Conservation (phyloP, 2,113 vertebrate species). For the Vombatus ursinus region DNA sequence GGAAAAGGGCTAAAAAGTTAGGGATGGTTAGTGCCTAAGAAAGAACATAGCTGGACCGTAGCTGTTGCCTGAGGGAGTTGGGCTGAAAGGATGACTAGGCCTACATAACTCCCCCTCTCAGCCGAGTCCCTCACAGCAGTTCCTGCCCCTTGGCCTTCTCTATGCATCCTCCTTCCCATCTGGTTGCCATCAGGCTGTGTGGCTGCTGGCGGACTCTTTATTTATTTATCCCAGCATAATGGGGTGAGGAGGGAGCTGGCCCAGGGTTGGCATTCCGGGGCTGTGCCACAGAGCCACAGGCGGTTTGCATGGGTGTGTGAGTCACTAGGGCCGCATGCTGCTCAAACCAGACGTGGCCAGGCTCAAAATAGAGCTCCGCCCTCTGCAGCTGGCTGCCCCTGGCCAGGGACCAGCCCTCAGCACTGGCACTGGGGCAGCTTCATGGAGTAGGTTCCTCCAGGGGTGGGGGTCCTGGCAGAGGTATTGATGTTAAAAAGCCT, state of each 20-base stretch:
- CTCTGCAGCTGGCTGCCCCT: slow-evolving; percentile 72
- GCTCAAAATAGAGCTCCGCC: slow-evolving; percentile 80
- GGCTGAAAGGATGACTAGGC: slow-evolving; percentile 13
- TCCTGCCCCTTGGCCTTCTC: slow-evolving; percentile 32
- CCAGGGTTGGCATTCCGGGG: slow-evolving; percentile 70
- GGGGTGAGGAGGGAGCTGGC: slow-evolving; percentile 80
- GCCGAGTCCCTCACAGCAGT: slow-evolving; percentile 61
- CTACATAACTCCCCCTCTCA: slow-evolving; percentile 6
- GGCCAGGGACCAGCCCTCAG: slow-evolving; percentile 64
- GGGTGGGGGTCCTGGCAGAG: slow-evolving; percentile 36
- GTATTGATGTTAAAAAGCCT: slow-evolving; percentile 38
- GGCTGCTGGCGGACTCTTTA: slow-evolving; percentile 71
- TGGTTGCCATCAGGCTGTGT: slow-evolving; percentile 65
- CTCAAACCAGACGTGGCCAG: slow-evolving; percentile 82
- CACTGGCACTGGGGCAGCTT: slow-evolving; percentile 40
- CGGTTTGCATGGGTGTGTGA: slow-evolving; percentile 83
- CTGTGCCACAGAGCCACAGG: slow-evolving; percentile 78
- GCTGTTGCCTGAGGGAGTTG: not conserved
- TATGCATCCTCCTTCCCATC: slow-evolving; percentile 2
- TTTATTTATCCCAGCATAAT: slow-evolving; percentile 83
- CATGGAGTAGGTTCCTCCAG: slow-evolving; percentile 40
- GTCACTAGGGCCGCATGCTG: slow-evolving; percentile 82
- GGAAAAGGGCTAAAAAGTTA: not conserved
- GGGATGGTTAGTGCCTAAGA: not conserved
- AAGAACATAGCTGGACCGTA: not conserved